Evolutionary conservation across 2,113 vertebrate species (phyloP).

Genomic region (Sceloporus tristichus): DNA sequence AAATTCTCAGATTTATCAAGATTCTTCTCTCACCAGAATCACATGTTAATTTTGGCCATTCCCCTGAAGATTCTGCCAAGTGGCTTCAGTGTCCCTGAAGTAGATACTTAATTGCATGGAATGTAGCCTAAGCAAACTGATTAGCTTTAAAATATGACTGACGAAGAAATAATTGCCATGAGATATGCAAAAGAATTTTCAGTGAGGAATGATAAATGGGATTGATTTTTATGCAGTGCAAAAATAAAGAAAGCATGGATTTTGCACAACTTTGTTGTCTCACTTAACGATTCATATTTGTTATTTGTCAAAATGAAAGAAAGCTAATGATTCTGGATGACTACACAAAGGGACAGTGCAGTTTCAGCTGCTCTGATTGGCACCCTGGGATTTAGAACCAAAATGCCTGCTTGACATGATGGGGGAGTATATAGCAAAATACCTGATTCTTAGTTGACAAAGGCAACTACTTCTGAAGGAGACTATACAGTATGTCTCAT

Average conservation of each 20-base stretch:
- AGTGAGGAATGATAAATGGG: background rate
- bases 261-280: constrained; percentile 34
- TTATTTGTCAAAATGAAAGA: constrained; percentile 33
- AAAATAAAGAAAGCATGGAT: constrained; percentile 16
- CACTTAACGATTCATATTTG: constrained; percentile 37
- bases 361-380: constrained; percentile 40
- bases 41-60: constrained; percentile 40
- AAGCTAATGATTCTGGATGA: constrained; percentile 21
- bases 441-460: background rate
- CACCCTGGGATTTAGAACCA: constrained; percentile 1
- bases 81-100: constrained; percentile 30
- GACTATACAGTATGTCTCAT: background rate
- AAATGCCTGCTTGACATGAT: constrained; percentile 31
- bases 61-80: constrained; percentile 22
- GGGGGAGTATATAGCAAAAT: constrained; percentile 16
- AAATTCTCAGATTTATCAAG: constrained; percentile 17
- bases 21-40: background rate
- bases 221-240: constrained; percentile 33
- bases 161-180: constrained; percentile 34
- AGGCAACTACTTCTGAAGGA: constrained; percentile 31
- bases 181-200: constrained; percentile 26
- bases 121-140: constrained; percentile 40
- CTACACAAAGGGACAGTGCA: constrained; percentile 9
- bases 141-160: constrained; percentile 45
- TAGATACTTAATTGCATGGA: constrained; percentile 42